phyloP scores from a whole-genome alignment of 2,797 vertebrate species.

The Vireo griseus region DNA sequence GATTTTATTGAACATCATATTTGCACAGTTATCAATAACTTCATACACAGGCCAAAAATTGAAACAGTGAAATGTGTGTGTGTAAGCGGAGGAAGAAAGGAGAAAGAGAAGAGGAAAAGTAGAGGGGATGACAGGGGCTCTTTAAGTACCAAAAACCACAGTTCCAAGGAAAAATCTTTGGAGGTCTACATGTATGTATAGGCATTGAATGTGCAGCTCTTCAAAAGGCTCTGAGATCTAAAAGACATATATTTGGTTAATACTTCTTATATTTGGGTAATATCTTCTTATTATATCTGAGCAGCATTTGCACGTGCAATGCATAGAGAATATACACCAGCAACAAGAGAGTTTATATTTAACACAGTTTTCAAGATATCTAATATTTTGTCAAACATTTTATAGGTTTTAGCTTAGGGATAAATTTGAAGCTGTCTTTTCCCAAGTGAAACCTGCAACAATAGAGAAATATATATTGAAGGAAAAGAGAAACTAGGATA shows the following conservation, averaged over 20 bases:
- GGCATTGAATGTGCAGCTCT: background rate
- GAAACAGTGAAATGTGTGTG: background rate
- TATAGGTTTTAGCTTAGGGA: conserved; percentile 70
- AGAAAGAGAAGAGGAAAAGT: background rate
- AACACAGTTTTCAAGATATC: conserved; percentile 61
- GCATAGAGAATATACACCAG: conserved; percentile 27
- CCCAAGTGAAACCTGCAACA: conserved; percentile 61
- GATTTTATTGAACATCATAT: background rate
- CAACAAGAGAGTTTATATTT: conserved; percentile 54
- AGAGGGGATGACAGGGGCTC: background rate
- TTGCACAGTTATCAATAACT: background rate
- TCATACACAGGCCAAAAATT: background rate
- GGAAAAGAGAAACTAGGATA: conserved; percentile 59
- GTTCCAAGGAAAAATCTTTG: conserved; percentile 35
- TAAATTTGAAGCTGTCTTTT: conserved; percentile 71
- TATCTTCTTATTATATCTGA: conserved; percentile 41
- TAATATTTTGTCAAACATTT: conserved; percentile 74
- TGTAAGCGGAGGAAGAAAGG: background rate
- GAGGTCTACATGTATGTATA: conserved; percentile 3
- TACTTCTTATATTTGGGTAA: conserved; percentile 28
- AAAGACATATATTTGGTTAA: conserved; percentile 47
- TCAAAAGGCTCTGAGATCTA: conserved; percentile 53
- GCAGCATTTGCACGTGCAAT: background rate
- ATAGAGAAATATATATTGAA: conserved; percentile 57
- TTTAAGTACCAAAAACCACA: background rate